A percentile compares a stretch with the other conserved stretches of the same genome.
Conservation (phyloP, 2,113 vertebrate genomes). For the Fregetta grallaria region DNA sequence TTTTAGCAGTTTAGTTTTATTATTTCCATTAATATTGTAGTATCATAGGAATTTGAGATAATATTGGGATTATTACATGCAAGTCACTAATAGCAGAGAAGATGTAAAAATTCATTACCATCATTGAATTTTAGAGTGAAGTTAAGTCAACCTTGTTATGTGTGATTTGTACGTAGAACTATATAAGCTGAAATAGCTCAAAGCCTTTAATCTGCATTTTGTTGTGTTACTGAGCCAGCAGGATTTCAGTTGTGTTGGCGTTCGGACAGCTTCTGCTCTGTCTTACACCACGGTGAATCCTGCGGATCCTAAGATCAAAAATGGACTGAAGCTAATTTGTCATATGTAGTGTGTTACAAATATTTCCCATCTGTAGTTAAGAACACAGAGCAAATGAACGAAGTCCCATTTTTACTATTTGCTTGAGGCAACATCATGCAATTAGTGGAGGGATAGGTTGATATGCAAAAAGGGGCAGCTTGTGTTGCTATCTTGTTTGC, state of each 20-base stretch:
- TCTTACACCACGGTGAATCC: not conserved
- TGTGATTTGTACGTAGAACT: not conserved
- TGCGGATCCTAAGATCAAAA: not conserved
- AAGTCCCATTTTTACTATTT: not conserved
- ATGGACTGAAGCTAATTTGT: not conserved
- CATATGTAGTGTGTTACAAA: not conserved
- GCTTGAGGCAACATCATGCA: not conserved
- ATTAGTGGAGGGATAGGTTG: not conserved
- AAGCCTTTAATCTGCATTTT: conserved; percentile 19
- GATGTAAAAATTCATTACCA: conserved; percentile 56
- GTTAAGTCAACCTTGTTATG: conserved; percentile 24
- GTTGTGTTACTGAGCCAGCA: not conserved
- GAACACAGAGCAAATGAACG: not conserved
- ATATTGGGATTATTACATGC: conserved; percentile 22
- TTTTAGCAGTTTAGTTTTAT: conserved; percentile 51
- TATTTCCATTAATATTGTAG: conserved; percentile 46
- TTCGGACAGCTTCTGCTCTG: not conserved
- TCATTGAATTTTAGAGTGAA: conserved; percentile 7
- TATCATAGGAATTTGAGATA: conserved; percentile 22
- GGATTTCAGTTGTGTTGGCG: not conserved
- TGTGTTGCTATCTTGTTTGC: not conserved
- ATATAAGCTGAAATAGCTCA: not conserved
- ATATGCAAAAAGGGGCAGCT: not conserved
- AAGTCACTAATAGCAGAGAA: conserved; percentile 34
- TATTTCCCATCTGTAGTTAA: not conserved